Evolutionary conservation across 1,140 invertebrate species (phyloP), one percentile per base, ranked within the genome.

Genomic region (Zaprionus camerounensis): DNA sequence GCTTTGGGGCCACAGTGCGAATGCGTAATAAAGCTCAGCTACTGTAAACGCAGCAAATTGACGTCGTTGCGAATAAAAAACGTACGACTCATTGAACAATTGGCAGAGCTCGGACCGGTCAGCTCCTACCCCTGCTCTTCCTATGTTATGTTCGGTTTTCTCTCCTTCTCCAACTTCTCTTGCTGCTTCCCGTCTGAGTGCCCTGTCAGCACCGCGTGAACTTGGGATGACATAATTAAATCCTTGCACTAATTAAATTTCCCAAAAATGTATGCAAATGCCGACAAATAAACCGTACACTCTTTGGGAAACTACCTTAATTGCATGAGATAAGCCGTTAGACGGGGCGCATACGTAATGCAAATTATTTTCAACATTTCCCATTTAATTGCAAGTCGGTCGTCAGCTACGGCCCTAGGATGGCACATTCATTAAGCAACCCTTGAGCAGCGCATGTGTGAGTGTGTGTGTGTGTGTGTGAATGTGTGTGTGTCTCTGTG

Each of bases 241-340:
- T 92, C 91, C 91, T 78, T 88, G 83, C 91, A 92, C 91, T 92
- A 92, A 92, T 92, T 92, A 92, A 92, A 92, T 92, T 92, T 91
- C 72, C 79, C 80, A 80, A 88, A 87, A 87, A 86, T 76, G 67
- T 76, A 71, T 76, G 73, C 73, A 87, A 71, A 77, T 73, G 75
- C 65, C 69, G 56, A 73, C 83, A 86, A 81, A 81, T 80, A 70
- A 78, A 80, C 24, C 56, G 74, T 64, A 67, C 53, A 76, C 70
- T 76, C 76, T 46, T 17, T 56, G 62, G 34, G 36, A 57, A 91
- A 92, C 91, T 92, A 92, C 91, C 91, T 92, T 92, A 92, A 92
- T 92, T 92, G 91, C 87, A 81, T 79, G 86, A 78, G 84, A 91
- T 87, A 88, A 87, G 84, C 84, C 84, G 79, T 81, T 81, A 81